A percentile compares a stretch with the other conserved stretches of the same genome.
These are phyloP conservation scores for Paramormyrops kingsleyae DNA, from an alignment of 2,113 vertebrate genomes.

Conservation along the genomic window DNA sequence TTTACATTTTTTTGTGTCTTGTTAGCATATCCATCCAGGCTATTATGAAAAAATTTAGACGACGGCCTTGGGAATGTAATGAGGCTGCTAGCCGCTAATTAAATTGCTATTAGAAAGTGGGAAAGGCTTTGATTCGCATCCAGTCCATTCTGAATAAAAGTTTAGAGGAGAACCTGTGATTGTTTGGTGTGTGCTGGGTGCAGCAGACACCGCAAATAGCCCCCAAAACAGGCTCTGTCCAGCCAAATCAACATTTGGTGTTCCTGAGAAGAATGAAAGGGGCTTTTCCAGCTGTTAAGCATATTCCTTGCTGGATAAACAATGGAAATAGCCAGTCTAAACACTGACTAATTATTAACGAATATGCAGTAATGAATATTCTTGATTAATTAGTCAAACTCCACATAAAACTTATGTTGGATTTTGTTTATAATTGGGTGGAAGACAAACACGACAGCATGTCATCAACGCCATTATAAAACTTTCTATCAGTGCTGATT, in stretches of 20 bases:
- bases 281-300: not conserved
- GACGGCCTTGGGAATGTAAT: not conserved
- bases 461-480: constrained; percentile 44
- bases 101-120: not conserved
- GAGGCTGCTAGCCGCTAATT: not conserved
- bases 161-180: not conserved
- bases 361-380: constrained; percentile 42
- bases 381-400: constrained; percentile 38
- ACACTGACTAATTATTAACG: constrained; percentile 34
- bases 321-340: constrained; percentile 40
- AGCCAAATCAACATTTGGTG: not conserved
- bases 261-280: not conserved
- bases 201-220: not conserved
- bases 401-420: constrained; percentile 42
- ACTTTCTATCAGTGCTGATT: constrained; percentile 46
- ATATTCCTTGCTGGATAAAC: constrained; percentile 34
- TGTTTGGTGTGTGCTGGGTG: not conserved
- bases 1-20: not conserved
- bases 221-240: not conserved
- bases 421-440: not conserved
- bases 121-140: not conserved
- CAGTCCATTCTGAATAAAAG: not conserved
- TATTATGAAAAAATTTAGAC: not conserved
- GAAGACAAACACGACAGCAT: constrained; percentile 22
- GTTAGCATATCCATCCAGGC: not conserved